Conservation (phyloP, 2,888 invertebrate genomes). For the Lordiphosa fenestrarum region DNA sequence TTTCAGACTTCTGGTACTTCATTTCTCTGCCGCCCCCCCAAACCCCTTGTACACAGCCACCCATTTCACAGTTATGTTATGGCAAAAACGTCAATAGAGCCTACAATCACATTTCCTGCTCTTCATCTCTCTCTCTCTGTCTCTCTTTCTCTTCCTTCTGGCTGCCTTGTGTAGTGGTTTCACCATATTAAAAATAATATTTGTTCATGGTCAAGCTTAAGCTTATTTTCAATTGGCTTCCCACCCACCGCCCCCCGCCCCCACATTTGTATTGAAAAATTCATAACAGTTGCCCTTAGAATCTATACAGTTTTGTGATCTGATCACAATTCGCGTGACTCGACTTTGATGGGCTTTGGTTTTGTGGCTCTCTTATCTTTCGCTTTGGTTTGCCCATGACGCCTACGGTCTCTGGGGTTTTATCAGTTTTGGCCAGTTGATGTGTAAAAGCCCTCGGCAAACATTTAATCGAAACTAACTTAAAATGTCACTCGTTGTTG, state of each 20-base stretch:
- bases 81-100: conserved; percentile 11
- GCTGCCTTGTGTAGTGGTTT: conserved; percentile 23
- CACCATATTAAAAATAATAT: conserved; percentile 52
- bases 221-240: conserved; percentile 51
- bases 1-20: neutral
- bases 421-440: conserved; percentile 4
- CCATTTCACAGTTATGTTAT: conserved; percentile 10
- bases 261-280: neutral
- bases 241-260: neutral
- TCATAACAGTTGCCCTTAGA: conserved; percentile 22
- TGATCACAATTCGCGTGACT: conserved; percentile 31
- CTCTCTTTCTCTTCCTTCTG: conserved; percentile 11
- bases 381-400: neutral
- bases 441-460: conserved; percentile 6
- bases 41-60: neutral
- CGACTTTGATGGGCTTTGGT: neutral
- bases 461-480: conserved; percentile 29
- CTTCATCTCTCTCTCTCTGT: neutral
- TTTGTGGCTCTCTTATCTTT: conserved; percentile 23
- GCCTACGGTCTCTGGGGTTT: neutral
- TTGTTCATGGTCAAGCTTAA: conserved; percentile 58
- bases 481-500: conserved; percentile 30
- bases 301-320: conserved; percentile 23
- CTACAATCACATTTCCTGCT: conserved; percentile 1
- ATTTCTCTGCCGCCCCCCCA: neutral